phyloP scores from a whole-genome alignment of 1,140 invertebrate species.

The Pemphigus obesinymphae region DNA sequence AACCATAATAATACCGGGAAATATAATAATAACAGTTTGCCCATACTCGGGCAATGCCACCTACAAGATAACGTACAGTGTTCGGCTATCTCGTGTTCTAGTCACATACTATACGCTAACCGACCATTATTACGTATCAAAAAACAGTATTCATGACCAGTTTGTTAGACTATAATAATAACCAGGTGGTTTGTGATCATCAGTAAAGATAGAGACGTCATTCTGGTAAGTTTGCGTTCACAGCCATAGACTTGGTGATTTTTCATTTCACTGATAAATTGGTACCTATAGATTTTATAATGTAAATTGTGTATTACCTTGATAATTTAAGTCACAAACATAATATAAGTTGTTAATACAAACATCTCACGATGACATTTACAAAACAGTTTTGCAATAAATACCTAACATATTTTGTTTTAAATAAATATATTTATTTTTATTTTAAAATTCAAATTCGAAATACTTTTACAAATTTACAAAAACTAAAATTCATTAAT shows the following conservation, averaged over 20 bases:
- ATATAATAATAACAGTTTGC: slow-evolving; percentile 38
- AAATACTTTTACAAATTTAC: too few species aligned
- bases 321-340: too few species aligned
- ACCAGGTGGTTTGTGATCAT: not conserved
- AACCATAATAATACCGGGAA: slow-evolving; percentile 23
- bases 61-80: slow-evolving; percentile 21
- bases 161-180: not conserved
- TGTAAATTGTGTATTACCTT: too few species aligned
- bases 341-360: too few species aligned
- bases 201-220: slow-evolving; percentile 18
- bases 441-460: too few species aligned
- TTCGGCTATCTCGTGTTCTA: slow-evolving; percentile 17
- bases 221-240: not conserved
- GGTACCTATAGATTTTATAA: too few species aligned
- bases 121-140: slow-evolving; percentile 20
- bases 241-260: not conserved
- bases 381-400: not conserved
- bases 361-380: not conserved
- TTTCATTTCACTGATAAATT: not conserved
- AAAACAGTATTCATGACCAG: slow-evolving; percentile 20
- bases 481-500: too few species aligned
- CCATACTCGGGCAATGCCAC: slow-evolving; percentile 34
- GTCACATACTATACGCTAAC: slow-evolving; percentile 12
- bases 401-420: not conserved
- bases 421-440: too few species aligned